phyloP scores from a whole-genome alignment of 2,113 vertebrate species.

The Gallinago paraguaiae region DNA sequence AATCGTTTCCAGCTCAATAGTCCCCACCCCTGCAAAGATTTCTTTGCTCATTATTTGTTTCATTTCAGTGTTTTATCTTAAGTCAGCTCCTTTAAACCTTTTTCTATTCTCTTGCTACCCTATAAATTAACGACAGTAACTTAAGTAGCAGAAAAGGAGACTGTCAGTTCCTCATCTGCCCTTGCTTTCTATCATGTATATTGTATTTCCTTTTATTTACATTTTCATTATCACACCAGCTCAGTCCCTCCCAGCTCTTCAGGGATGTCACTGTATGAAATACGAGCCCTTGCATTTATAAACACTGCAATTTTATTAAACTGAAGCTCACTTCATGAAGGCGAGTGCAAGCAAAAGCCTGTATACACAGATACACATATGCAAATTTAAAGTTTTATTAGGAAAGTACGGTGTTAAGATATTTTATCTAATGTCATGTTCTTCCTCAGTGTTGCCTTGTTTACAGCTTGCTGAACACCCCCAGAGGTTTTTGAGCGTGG shows the following conservation, averaged over 20 bases:
- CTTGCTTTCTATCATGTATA: not conserved
- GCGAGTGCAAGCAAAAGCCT: not conserved
- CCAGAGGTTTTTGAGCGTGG: not conserved
- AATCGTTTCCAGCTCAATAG: fast-evolving
- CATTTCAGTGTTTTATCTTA: not conserved
- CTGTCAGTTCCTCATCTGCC: not conserved
- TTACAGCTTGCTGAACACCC: not conserved
- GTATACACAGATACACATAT: not conserved
- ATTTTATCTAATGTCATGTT: not conserved
- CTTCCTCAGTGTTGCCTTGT: not conserved
- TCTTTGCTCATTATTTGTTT: not conserved
- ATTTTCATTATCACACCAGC: not conserved
- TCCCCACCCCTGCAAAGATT: not conserved
- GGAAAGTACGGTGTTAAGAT: not conserved
- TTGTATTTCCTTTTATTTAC: not conserved
- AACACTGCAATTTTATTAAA: not conserved
- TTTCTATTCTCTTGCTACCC: not conserved
- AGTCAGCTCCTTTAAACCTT: not conserved
- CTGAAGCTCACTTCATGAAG: not conserved
- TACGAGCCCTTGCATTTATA: not conserved
- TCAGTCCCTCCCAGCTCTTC: not conserved
- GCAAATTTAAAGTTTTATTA: not conserved
- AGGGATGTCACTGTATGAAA: not conserved
- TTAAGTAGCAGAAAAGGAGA: not conserved
- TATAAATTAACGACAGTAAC: not conserved